Conservation (phyloP, 2,797 vertebrate species). For the Paedocypris micromegethes region DNA sequence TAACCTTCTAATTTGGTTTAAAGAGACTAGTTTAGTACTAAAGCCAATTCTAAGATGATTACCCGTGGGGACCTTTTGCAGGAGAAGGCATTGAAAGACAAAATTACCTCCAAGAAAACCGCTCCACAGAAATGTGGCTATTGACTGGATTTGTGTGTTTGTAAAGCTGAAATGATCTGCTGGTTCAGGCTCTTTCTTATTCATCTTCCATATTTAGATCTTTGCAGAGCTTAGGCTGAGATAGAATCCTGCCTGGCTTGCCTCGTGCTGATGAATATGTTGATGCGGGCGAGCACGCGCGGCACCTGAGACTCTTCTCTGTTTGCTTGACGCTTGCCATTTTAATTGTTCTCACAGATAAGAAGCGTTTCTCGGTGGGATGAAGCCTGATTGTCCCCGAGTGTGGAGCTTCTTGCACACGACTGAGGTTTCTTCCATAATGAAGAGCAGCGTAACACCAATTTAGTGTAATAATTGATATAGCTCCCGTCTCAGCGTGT, state of each 20-base stretch:
- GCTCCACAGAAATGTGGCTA: not conserved
- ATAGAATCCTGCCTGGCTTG: constrained; percentile 15
- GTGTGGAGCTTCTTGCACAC: constrained; percentile 12
- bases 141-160: constrained; percentile 3
- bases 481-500: constrained; percentile 20
- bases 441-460: constrained; percentile 25
- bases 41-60: too few species aligned
- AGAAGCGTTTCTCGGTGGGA: constrained; percentile 12
- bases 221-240: constrained; percentile 7
- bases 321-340: constrained; percentile 8
- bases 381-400: constrained; percentile 22
- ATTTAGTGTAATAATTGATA: constrained; percentile 33
- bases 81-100: not conserved
- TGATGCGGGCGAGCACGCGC: not conserved
- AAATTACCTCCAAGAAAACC: not conserved
- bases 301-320: constrained; percentile 10
- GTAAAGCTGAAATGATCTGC: constrained; percentile 2
- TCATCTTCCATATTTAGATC: constrained; percentile 18
- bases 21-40: too few species aligned
- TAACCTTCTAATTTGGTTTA: too few species aligned
- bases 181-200: constrained; percentile 6
- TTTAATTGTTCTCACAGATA: constrained; percentile 30
- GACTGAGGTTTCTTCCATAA: constrained; percentile 34
- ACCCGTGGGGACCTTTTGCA: too few species aligned
- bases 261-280: not conserved